Percentiles rank a stretch among this genome's conserved stretches.
These are phyloP conservation scores for Anseranas semipalmata DNA, from an alignment of 2,113 vertebrate genomes.

Conservation along the genomic window DNA sequence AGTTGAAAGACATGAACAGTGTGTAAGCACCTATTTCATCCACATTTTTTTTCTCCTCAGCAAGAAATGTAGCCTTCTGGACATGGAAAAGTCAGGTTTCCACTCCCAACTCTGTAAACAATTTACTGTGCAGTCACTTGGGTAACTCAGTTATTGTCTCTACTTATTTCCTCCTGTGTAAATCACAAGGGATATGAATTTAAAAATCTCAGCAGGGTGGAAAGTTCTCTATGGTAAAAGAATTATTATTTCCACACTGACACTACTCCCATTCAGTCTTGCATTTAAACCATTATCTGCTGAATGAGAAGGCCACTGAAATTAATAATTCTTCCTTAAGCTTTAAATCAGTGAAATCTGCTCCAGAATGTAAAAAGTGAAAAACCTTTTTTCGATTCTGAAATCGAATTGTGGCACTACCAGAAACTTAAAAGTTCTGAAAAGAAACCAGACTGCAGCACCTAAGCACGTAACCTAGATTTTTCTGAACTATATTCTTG, in stretches of 20 bases:
- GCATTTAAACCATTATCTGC: not conserved
- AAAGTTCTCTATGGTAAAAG: not conserved
- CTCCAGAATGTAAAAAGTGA: not conserved
- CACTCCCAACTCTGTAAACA: not conserved
- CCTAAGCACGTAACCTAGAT: not conserved
- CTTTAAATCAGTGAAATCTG: not conserved
- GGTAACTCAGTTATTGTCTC: conserved; percentile 10
- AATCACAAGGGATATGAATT: not conserved
- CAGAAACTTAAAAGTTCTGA: not conserved
- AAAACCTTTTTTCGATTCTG: not conserved
- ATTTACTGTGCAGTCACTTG: not conserved
- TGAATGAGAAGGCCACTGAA: not conserved
- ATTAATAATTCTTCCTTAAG: not conserved
- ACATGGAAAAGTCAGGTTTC: not conserved
- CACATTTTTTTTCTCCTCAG: not conserved
- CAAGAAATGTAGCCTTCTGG: not conserved
- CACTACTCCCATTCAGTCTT: not conserved
- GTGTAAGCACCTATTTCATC: not conserved
- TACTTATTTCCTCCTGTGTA: conserved; percentile 3
- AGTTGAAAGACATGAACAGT: not conserved
- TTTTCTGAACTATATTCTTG: not conserved
- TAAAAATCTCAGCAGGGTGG: not conserved
- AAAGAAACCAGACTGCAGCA: not conserved
- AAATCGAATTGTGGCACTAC: not conserved
- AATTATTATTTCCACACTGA: not conserved